Evolutionary conservation across 2,113 vertebrate species (phyloP).

Genomic region (Pogona vitticeps): DNA sequence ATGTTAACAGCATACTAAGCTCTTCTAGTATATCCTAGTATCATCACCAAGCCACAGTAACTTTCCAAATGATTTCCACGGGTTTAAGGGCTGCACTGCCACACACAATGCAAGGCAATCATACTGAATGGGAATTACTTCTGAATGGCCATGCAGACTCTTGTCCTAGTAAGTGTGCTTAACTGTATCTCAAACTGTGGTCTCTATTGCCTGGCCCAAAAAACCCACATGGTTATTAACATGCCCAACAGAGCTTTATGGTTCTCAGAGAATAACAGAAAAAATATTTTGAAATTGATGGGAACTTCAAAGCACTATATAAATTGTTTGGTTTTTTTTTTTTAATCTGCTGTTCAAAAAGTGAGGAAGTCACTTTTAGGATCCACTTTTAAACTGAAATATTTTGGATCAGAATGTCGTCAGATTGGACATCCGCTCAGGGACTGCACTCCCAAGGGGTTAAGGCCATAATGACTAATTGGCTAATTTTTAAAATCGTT

Average conservation of each 20-base stretch:
- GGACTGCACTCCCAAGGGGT: too few relatives aligned
- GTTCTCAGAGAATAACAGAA: not conserved
- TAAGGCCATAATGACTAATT: too few relatives aligned
- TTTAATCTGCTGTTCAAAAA: not conserved
- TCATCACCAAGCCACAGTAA: not conserved
- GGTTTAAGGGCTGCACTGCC: not conserved
- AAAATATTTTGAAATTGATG: not conserved
- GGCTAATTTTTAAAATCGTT: too few relatives aligned
- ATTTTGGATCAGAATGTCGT: too few relatives aligned
- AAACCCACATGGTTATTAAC: not conserved
- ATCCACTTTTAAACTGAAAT: not conserved
- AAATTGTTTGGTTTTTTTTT: too few relatives aligned
- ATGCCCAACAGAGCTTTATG: not conserved
- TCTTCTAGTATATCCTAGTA: not conserved
- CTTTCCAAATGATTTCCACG: not conserved
- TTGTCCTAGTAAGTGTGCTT: not conserved
- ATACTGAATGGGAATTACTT: not conserved
- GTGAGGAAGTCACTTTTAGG: not conserved
- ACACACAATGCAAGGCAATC: not conserved
- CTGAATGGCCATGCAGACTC: too few relatives aligned
- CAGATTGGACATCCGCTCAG: too few relatives aligned
- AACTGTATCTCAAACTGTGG: not conserved
- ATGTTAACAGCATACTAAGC: not conserved
- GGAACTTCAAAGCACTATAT: not conserved
- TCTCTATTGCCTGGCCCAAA: not conserved